Evolutionary conservation across 2,797 vertebrate genomes (phyloP), one percentile per base, ranked within the genome.

Genomic region (Xiphorhynchus erythropygius): DNA sequence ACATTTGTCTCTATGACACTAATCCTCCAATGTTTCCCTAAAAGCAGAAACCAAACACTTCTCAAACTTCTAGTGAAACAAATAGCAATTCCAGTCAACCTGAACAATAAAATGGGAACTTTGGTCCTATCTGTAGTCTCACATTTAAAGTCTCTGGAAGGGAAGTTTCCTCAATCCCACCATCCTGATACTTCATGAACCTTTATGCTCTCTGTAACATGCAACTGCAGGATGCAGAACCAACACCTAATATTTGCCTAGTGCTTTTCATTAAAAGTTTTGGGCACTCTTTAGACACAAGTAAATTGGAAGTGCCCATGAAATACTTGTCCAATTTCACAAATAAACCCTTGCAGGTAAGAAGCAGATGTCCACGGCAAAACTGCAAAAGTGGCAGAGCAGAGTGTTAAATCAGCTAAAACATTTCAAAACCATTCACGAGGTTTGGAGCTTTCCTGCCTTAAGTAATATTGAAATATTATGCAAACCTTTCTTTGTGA

Each of bases 121-220:
- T 95, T 82, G 89, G 88, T 96, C 91, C 96, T 97, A 96, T 94
- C 97, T 97, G 80, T 85, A 94, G 97, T 95, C 96, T 95, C 96
- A 95, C 77, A 93, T 96, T 94, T 96, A 88, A 97, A 95, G 96
- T 89, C 81, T 95, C 93, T 96, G 92, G 96, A 98, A 97, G 50
- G 41, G 15, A 90, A 88, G 78, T 95, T 96, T 95, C 92, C 90
- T 84, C 95, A 97, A 63, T 77, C 96, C 95, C 42, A 78, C 84
- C 70, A 81, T 75, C 94, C 82, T 97, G 95, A 94, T 91, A 97
- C 91, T 84, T 82, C 7, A 74, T 21, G 74, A 93, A 97, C 96
- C 93, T 89, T 94, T 89, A 90, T 47, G 75, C 5, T 85, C 70
- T 47, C 91, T 73, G 81, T 77, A 93, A 90, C 92, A 81, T 24